phyloP scores from a whole-genome alignment of 2,113 vertebrate species.

The Capricornis sumatraensis region DNA sequence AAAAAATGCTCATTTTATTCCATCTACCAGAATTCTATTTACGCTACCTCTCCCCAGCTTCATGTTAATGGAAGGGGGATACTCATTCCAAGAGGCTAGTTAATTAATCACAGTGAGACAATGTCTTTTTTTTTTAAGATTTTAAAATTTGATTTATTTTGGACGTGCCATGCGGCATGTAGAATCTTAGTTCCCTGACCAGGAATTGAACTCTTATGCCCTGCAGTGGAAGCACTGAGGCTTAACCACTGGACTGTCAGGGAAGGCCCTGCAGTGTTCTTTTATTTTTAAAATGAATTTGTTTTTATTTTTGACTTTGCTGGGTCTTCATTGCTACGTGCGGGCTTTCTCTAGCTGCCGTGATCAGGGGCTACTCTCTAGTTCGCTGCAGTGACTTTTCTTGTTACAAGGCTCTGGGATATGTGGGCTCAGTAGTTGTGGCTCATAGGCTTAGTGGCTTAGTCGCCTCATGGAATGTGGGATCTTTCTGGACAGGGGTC shows the following conservation, averaged over 20 bases:
- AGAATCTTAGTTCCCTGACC: not conserved
- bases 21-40: not conserved
- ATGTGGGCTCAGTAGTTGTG: not conserved
- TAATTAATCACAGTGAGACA: not conserved
- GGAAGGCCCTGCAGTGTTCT: not conserved
- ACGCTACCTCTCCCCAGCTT: not conserved
- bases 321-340: not conserved
- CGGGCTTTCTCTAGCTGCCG: fast-evolving
- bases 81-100: not conserved
- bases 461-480: not conserved
- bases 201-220: not conserved
- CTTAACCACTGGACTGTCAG: not conserved
- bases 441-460: not conserved
- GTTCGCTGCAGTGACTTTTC: not conserved
- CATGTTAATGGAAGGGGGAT: too few species aligned
- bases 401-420: not conserved
- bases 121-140: not conserved
- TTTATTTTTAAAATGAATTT: not conserved
- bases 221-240: not conserved
- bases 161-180: not conserved
- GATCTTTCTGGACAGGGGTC: not conserved
- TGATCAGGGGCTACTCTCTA: not conserved
- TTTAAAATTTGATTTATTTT: not conserved
- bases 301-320: not conserved
- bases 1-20: too few species aligned